Evolutionary conservation across 2,113 vertebrate genomes (phyloP).

Genomic region (Pseudonaja textilis): DNA sequence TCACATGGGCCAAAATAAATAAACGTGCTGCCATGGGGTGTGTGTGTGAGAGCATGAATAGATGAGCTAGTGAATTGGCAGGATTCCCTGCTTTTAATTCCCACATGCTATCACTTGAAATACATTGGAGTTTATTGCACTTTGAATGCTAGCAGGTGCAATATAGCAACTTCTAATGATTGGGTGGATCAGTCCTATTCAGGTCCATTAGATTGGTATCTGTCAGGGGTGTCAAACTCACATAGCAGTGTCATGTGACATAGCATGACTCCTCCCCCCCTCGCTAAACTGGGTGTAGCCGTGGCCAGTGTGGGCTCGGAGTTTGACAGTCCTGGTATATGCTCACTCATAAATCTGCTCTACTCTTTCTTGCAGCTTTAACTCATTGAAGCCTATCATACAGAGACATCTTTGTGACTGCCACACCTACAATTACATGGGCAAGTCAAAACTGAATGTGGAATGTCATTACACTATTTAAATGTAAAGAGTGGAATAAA

Average conservation of each 20-base stretch:
- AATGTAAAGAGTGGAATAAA: background rate
- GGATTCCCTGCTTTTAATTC: background rate
- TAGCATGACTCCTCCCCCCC: too few species aligned
- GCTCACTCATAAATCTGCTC: background rate
- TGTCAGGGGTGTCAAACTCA: too few species aligned
- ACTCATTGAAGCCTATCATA: background rate
- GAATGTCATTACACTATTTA: background rate
- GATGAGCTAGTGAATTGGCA: background rate
- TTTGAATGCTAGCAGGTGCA: background rate
- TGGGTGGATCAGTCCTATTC: background rate
- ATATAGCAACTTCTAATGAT: background rate
- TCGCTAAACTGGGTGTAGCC: too few species aligned
- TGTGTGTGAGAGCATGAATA: background rate
- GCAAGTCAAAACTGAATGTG: background rate
- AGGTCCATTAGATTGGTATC: background rate
- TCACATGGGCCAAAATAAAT: background rate
- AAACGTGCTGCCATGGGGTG: background rate
- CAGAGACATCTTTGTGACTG: background rate
- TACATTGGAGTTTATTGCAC: background rate
- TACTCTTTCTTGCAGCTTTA: background rate
- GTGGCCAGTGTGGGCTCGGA: too few species aligned
- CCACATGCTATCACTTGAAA: background rate
- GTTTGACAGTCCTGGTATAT: background rate
- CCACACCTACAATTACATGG: background rate
- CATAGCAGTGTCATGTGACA: too few species aligned